Evolutionary conservation across 2,113 vertebrate species (phyloP).

Genomic region (Pampusana beccarii): DNA sequence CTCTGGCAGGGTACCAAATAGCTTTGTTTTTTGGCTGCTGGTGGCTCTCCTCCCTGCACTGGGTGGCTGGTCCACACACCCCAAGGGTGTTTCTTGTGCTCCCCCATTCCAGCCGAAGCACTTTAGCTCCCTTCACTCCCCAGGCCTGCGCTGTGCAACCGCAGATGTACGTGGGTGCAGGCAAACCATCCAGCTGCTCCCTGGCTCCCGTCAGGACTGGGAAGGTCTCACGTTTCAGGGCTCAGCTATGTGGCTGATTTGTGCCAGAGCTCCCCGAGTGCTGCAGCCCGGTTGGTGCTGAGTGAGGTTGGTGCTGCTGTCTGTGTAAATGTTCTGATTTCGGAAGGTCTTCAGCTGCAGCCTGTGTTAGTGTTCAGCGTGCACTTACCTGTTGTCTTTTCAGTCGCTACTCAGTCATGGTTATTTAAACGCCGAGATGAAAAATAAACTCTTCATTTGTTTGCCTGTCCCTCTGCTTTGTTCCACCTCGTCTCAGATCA

Average conservation of each 20-base stretch:
- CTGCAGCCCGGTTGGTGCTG: neutral
- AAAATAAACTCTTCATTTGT: neutral
- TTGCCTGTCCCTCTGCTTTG: neutral
- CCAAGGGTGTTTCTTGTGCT: neutral
- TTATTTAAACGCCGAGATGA: neutral
- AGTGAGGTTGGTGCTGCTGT: neutral
- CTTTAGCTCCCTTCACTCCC: neutral
- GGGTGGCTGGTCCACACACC: fast-evolving
- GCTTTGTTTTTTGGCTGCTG: neutral
- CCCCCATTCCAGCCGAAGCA: neutral
- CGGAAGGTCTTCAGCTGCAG: neutral
- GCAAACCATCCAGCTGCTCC: fast-evolving
- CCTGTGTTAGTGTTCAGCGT: fast-evolving
- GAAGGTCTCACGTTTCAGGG: fast-evolving
- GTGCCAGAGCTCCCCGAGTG: fast-evolving
- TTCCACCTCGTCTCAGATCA: neutral
- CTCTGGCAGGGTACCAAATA: neutral
- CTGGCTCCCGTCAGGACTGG: neutral
- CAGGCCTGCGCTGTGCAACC: fast-evolving
- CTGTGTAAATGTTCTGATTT: neutral
- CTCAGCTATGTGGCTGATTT: fast-evolving
- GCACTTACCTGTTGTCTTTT: neutral
- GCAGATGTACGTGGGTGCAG: neutral
- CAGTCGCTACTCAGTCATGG: neutral
- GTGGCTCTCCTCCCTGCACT: neutral